phyloP scores from a whole-genome alignment of 2,888 invertebrate species.

The Cremastinae sp. region DNA sequence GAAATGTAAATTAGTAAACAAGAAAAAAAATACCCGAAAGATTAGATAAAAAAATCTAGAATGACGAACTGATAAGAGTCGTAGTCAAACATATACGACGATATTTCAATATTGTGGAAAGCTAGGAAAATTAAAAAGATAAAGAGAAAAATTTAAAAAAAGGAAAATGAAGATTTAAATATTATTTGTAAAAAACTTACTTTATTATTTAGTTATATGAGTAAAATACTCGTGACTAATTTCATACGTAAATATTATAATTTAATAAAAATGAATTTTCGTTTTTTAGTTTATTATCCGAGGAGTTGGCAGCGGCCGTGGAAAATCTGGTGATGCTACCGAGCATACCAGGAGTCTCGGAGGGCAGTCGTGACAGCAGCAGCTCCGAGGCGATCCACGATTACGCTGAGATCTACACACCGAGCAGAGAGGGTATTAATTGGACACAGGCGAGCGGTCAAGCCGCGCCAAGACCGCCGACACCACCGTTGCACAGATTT shows the following conservation, averaged over 20 bases:
- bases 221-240: no score
- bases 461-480: conserved; percentile 86
- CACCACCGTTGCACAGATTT: conserved; percentile 94
- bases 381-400: conserved; percentile 87
- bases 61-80: no score
- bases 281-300: conserved; percentile 75
- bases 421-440: conserved; percentile 87
- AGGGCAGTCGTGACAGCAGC: conserved; percentile 74
- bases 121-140: no score
- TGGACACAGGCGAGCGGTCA: conserved; percentile 80
- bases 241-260: conserved; percentile 32
- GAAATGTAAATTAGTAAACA: no score
- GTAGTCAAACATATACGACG: no score
- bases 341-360: conserved; percentile 74
- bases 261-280: conserved; percentile 60
- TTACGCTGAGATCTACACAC: conserved; percentile 96
- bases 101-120: no score
- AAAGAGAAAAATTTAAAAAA: no score
- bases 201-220: no score
- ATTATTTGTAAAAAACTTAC: no score
- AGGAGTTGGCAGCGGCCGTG: conserved; percentile 83
- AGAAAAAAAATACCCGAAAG: no score
- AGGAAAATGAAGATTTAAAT: no score
- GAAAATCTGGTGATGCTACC: conserved; percentile 82
- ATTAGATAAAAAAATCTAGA: no score